phyloP scores from a whole-genome alignment of 2,888 invertebrate genomes.

The Axea sp. region DNA sequence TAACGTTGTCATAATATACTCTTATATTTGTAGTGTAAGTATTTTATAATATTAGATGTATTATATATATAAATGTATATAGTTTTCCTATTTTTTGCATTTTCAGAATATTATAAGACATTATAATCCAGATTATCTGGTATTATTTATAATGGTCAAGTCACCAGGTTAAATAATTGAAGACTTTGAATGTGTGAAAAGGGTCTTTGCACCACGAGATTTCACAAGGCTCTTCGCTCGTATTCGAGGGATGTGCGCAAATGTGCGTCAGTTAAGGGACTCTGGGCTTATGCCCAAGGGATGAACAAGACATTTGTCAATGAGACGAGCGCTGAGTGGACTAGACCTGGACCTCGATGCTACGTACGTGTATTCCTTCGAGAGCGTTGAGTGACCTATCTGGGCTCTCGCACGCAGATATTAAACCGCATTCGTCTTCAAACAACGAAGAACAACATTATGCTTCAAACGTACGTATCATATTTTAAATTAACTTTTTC shows the following conservation, averaged over 20 bases:
- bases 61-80: too few relatives aligned
- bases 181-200: constrained; percentile 69
- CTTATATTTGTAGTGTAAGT: too few relatives aligned
- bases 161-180: constrained; percentile 68
- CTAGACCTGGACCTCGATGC: constrained; percentile 59
- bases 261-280: constrained; percentile 63
- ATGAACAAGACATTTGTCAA: constrained; percentile 78
- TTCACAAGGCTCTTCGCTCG: constrained; percentile 56
- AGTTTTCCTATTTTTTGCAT: too few relatives aligned
- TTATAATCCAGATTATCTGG: background rate
- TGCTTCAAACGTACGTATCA: constrained; percentile 18
- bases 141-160: constrained; percentile 56
- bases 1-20: too few relatives aligned
- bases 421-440: constrained; percentile 77
- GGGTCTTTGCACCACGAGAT: constrained; percentile 65
- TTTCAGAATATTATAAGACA: constrained; percentile 8
- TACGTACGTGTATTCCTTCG: constrained; percentile 71
- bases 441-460: constrained; percentile 65
- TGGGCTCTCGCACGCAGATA: constrained; percentile 71
- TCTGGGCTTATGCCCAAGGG: constrained; percentile 63
- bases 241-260: constrained; percentile 62
- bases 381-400: constrained; percentile 67
- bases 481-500: constrained; percentile 40
- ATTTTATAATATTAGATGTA: too few relatives aligned
- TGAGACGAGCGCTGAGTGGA: constrained; percentile 76